A percentile compares a stretch with the other conserved stretches of the same genome.
These are phyloP conservation scores for Tenthredo notha DNA, from an alignment of 2,888 invertebrate genomes.

Conservation along the genomic window DNA sequence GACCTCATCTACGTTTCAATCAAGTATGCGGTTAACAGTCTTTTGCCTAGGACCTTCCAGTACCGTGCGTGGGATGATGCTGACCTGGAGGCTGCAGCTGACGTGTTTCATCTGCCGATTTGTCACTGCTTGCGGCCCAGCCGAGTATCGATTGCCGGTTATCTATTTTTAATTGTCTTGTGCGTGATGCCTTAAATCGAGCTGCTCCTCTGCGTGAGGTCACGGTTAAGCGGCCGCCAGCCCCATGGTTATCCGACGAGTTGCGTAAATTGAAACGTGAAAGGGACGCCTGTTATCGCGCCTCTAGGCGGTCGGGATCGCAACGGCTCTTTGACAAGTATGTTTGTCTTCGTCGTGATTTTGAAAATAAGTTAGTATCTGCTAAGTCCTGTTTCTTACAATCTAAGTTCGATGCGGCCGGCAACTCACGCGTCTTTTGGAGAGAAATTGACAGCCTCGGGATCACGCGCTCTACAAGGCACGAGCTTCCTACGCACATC, in stretches of 20 bases:
- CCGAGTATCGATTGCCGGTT: neutral
- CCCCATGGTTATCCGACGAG: neutral
- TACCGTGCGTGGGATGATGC: neutral
- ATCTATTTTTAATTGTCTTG: neutral
- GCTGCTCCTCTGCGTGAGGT: too few relatives aligned
- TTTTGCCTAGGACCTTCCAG: neutral
- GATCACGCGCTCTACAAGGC: neutral
- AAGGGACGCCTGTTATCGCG: neutral
- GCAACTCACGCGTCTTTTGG: too few relatives aligned
- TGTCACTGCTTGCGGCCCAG: neutral
- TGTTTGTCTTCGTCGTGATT: neutral
- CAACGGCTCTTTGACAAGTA: neutral
- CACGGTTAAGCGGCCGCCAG: neutral
- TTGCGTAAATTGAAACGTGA: neutral
- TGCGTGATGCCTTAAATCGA: neutral
- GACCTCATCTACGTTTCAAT: too few relatives aligned
- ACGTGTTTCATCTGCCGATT: neutral
- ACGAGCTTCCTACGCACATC: neutral
- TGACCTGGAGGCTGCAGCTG: neutral
- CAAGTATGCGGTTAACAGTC: neutral
- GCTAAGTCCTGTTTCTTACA: neutral
- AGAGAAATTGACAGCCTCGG: too few relatives aligned
- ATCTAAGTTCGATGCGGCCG: too few relatives aligned
- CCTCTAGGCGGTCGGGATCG: neutral
- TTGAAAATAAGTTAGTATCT: too few relatives aligned